Conservation (phyloP, 2,888 invertebrate species). For the Lumbricus terrestris region DNA sequence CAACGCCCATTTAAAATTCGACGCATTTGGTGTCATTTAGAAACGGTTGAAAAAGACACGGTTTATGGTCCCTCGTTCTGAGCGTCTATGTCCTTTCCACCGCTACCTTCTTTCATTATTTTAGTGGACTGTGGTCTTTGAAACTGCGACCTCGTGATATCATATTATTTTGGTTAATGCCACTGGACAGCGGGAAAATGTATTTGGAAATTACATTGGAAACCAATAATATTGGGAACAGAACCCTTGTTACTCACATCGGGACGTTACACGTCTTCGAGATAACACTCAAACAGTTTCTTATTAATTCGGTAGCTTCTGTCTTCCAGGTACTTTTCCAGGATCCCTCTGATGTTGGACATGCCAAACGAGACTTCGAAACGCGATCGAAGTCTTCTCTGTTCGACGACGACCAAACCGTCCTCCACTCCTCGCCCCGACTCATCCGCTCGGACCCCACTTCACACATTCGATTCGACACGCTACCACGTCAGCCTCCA, state of each 20-base stretch:
- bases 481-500: not conserved
- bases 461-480: not conserved
- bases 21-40: no score
- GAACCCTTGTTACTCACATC: not conserved
- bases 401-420: not conserved
- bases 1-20: no score
- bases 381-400: not conserved
- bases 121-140: no score
- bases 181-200: no score
- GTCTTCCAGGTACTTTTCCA: slow-evolving; percentile 13
- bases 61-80: no score
- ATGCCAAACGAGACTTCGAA: not conserved
- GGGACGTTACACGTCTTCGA: not conserved
- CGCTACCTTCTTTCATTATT: no score
- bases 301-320: not conserved
- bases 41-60: no score
- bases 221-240: not conserved
- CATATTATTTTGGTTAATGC: no score
- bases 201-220: no score
- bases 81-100: no score
- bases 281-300: not conserved
- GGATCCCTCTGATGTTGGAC: not conserved
- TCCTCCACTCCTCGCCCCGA: not conserved
- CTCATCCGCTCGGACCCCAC: not conserved
- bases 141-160: no score